These are phyloP conservation scores for Coelopa pilipes DNA, from an alignment of 2,888 invertebrate species.

Conservation along the genomic window DNA sequence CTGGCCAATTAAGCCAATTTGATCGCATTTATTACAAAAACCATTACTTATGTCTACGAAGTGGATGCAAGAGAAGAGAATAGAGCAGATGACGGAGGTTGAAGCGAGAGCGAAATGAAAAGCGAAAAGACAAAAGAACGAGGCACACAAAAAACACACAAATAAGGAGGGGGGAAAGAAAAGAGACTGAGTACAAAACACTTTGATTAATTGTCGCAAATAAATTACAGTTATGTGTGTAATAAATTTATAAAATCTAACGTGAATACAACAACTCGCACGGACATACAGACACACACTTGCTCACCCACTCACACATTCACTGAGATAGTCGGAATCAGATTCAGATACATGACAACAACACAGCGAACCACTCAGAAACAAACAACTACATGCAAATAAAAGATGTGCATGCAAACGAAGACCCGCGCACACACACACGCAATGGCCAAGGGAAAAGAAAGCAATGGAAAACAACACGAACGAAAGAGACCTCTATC, in stretches of 20 bases:
- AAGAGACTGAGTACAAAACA: slow-evolving; percentile 20
- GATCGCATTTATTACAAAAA: slow-evolving; percentile 40
- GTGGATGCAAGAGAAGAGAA: slow-evolving; percentile 2
- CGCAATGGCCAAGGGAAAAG: background rate
- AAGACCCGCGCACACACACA: background rate
- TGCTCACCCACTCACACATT: no score
- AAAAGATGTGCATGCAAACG: background rate
- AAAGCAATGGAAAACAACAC: no score
- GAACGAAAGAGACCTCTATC: no score
- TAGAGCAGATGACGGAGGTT: no score
- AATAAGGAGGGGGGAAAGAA: background rate
- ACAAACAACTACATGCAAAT: background rate
- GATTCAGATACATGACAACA: background rate
- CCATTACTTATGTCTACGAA: slow-evolving; percentile 39
- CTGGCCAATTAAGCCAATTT: slow-evolving; percentile 44
- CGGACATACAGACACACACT: slow-evolving; percentile 28
- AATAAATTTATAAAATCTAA: slow-evolving; percentile 52
- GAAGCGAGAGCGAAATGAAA: no score
- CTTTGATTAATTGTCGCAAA: slow-evolving; percentile 59
- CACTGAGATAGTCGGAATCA: no score
- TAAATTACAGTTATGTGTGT: slow-evolving; percentile 63
- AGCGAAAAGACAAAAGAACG: no score
- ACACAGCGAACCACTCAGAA: background rate
- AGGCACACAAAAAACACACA: no score
- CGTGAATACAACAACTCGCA: slow-evolving; percentile 28